These are phyloP conservation scores for Sorex araneus DNA, from an alignment of 2,113 vertebrate genomes.

Conservation along the genomic window DNA sequence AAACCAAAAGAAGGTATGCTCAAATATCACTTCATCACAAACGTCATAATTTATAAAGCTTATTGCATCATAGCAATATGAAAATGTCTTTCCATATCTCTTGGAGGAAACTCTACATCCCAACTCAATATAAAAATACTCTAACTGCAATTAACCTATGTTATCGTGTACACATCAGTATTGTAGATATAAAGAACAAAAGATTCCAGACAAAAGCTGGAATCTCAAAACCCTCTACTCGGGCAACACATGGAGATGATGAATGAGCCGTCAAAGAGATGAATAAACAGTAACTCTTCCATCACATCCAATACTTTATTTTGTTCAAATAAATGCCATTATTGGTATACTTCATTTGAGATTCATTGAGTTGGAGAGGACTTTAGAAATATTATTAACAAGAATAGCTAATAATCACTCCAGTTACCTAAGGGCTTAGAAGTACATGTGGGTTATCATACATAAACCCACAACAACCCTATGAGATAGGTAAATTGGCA, in stretches of 20 bases:
- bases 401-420: conserved; percentile 59
- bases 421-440: conserved; percentile 2
- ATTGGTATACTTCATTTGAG: conserved; percentile 67
- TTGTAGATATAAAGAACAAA: neutral
- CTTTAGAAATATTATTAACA: conserved; percentile 64
- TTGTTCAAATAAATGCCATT: conserved; percentile 77
- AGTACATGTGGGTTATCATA: conserved; percentile 22
- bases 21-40: neutral
- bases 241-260: conserved; percentile 59
- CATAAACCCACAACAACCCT: neutral
- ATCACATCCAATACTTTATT: conserved; percentile 75
- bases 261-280: conserved; percentile 70
- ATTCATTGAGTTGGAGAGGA: conserved; percentile 66
- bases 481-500: conserved; percentile 10
- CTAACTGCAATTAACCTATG: neutral
- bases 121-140: neutral
- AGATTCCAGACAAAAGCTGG: neutral
- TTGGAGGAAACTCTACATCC: neutral
- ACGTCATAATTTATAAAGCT: conserved; percentile 15
- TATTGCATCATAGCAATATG: neutral
- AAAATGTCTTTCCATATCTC: neutral
- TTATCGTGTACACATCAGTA: neutral
- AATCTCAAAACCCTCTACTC: conserved; percentile 4
- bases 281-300: conserved; percentile 73
- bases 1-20: neutral